Evolutionary conservation across 2,113 vertebrate genomes (phyloP), one percentile per base, ranked within the genome.

Genomic region (Entomyzon cyanotis): DNA sequence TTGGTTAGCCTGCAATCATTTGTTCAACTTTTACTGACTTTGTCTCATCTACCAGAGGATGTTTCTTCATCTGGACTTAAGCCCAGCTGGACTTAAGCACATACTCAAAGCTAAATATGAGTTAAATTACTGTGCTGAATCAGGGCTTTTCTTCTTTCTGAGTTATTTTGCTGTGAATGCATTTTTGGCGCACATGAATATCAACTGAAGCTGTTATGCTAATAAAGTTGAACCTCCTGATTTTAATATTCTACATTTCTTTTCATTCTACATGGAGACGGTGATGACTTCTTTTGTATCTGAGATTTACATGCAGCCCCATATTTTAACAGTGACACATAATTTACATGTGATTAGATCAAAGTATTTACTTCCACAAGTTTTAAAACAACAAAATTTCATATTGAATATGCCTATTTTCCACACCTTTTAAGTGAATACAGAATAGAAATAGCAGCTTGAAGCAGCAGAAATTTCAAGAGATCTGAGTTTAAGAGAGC

Each of bases 311-410:
- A 97, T 95, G 90, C 92, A 87, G 95, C 76, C 93, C 96, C 92
- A 96, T 95, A 97, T 97, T 97, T 96, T 96, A 96, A 95, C 93
- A 93, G 93, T 97, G 97, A 96, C 94, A 96, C 94, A 95, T 97
- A 92, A 97, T 97, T 96, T 97, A 97, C 95, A 96, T 96, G 96
- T 91, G 90, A 96, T 97, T 95, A 97, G 97, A 97, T 97, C 97
- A 97, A 96, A 97, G 96, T 94, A 90, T 95, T 96, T 93, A 96
- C 89, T 96, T 96, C 89, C 92, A 80, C 10, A 15, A 95, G 93
- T 96, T 96, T 97, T 96, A 96, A 93, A 97, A 97, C 96, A 96
- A 94, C 91, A 96, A 94, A 95, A 96, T 91, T 89, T 95, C 78
- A 94, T 95, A 90, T 49, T 83, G 94, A 94, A 83, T 92, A 84